phyloP scores from a whole-genome alignment of 2,797 vertebrate genomes.

The Diplodus puntazzo region DNA sequence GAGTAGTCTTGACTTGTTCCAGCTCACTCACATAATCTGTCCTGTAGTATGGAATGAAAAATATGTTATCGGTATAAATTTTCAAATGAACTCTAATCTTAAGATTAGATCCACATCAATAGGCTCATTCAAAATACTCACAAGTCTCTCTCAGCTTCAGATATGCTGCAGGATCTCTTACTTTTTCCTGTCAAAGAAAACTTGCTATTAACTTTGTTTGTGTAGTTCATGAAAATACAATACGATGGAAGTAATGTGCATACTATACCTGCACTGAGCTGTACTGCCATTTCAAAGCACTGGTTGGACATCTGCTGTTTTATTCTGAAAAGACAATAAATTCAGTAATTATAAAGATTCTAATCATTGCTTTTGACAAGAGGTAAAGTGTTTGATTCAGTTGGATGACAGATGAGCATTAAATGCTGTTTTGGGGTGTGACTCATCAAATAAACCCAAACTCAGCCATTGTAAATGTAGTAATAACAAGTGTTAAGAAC shows the following conservation, averaged over 20 bases:
- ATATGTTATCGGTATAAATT: background rate
- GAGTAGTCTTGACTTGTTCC: slow-evolving; percentile 73
- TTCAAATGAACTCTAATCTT: background rate
- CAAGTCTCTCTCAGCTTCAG: slow-evolving; percentile 79
- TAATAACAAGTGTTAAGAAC: background rate
- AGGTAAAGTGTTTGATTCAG: background rate
- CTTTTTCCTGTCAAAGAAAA: slow-evolving; percentile 69
- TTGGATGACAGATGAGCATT: background rate
- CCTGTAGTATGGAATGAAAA: slow-evolving; percentile 61
- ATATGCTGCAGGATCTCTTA: slow-evolving; percentile 70
- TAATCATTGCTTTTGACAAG: background rate
- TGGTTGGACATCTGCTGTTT: slow-evolving; percentile 86
- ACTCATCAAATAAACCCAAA: background rate
- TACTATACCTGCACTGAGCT: slow-evolving; percentile 78
- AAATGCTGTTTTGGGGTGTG: background rate
- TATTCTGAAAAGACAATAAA: slow-evolving; percentile 74
- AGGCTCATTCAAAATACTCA: slow-evolving; percentile 64
- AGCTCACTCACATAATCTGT: slow-evolving; percentile 77
- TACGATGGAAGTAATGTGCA: background rate
- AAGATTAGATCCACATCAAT: background rate
- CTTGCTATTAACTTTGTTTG: slow-evolving; percentile 8
- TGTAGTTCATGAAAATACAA: background rate
- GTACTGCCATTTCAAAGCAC: slow-evolving; percentile 86
- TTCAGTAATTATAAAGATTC: background rate
- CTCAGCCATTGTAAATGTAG: background rate